Percentiles rank a stretch among this genome's conserved stretches.
Conservation (phyloP, 2,113 vertebrate genomes). For the Notothenia coriiceps region DNA sequence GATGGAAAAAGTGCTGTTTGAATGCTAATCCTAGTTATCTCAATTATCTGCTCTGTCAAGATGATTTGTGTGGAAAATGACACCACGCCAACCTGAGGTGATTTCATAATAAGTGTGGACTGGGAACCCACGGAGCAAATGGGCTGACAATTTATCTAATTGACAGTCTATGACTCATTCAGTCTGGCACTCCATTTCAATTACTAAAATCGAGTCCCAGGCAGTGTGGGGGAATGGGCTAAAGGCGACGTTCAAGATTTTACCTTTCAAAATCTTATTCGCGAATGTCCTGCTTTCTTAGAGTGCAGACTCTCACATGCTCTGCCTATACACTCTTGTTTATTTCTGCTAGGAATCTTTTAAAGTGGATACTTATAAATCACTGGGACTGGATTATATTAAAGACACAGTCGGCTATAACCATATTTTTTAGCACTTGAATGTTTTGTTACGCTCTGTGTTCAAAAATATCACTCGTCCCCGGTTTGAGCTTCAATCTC, state of each 20-base stretch:
- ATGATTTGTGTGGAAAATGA: slow-evolving; percentile 70
- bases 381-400: not conserved
- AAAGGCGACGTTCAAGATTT: slow-evolving; percentile 25
- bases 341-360: not conserved
- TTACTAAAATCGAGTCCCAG: slow-evolving; percentile 25
- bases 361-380: not conserved
- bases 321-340: not conserved
- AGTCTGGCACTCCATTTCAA: slow-evolving; percentile 62
- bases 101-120: slow-evolving; percentile 69
- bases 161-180: slow-evolving; percentile 71
- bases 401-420: not conserved
- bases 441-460: not conserved
- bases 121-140: slow-evolving; percentile 61
- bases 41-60: slow-evolving; percentile 64
- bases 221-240: slow-evolving; percentile 3
- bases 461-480: too few species aligned
- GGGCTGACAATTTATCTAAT: slow-evolving; percentile 73
- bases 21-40: slow-evolving; percentile 63
- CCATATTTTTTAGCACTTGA: not conserved
- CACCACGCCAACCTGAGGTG: slow-evolving; percentile 68
- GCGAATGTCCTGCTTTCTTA: not conserved
- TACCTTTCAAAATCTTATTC: slow-evolving; percentile 4
- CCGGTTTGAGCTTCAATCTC: too few species aligned
- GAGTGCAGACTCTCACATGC: not conserved
- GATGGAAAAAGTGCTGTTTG: slow-evolving; percentile 34